These are phyloP conservation scores for Caracal caracal DNA, from an alignment of 2,113 vertebrate genomes.

Conservation along the genomic window DNA sequence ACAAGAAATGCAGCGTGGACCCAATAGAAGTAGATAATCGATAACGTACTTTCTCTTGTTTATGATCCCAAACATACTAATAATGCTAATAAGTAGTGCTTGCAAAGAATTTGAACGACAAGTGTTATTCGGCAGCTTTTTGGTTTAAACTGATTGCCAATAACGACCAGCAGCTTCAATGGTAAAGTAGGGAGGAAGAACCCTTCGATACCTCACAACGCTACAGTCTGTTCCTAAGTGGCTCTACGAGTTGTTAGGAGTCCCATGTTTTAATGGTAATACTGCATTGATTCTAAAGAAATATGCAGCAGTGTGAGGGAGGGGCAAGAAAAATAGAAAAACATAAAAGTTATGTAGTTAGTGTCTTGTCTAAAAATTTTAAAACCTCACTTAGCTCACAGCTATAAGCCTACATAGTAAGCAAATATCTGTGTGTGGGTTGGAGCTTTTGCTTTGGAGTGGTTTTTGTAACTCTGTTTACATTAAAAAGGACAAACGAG, in stretches of 20 bases:
- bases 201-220: conserved; percentile 63
- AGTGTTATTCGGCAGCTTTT: conserved; percentile 64
- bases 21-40: conserved; percentile 72
- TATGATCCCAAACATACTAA: conserved; percentile 69
- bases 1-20: conserved; percentile 83
- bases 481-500: conserved; percentile 80
- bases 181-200: conserved; percentile 75
- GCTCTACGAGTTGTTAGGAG: conserved; percentile 74
- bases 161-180: conserved; percentile 81
- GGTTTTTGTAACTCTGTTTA: conserved; percentile 86
- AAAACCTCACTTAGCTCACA: conserved; percentile 94
- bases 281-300: conserved; percentile 77
- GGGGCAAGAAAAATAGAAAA: conserved; percentile 74
- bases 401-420: conserved; percentile 98
- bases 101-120: conserved; percentile 69
- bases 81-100: conserved; percentile 65
- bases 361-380: conserved; percentile 87
- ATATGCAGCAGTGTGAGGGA: conserved; percentile 76
- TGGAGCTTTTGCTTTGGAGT: conserved; percentile 68
- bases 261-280: conserved; percentile 74
- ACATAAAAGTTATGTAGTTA: conserved; percentile 84
- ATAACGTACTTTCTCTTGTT: conserved; percentile 64
- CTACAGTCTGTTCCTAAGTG: conserved; percentile 81
- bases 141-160: conserved; percentile 69
- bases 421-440: conserved; percentile 88